Base-by-base conservation (phyloP, 2,888 invertebrate genomes). In the Achlya flavicornis region DNA sequence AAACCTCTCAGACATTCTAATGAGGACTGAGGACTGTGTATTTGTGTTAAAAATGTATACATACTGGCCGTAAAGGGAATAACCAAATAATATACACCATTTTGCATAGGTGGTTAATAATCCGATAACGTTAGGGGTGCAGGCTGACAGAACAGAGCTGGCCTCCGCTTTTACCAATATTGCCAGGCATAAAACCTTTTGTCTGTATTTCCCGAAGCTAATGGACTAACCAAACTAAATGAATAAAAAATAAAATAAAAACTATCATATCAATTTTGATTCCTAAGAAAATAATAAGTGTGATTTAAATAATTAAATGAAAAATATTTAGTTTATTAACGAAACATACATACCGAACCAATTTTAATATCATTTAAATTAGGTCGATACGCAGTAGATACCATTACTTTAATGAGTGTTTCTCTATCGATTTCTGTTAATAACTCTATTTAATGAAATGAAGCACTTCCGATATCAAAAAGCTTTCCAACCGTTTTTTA, bases 1-100 rank as follows among this genome's bases (percentile, higher is more conserved):
- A 68, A 83, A 79, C 83, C 87, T 85, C 86, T 87, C 87, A 88
- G 88, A 88, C 86, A 88, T 88, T 87, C 84, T 88, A 88, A 88
- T 88, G 87, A 88, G 87, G 78, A 46, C 69, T 88, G 87, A 88
- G 87, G 78, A 46, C 69, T 74, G 77, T 72, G 78, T 81, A 76
- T 81, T 83, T 83, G 79, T 79, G 74, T 73, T 78, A 77, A 79
- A 79, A 81, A 80, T 75, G 68, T 71, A 67, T 60, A 11, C 6
- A 60, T 41, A 11, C 12, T 60, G 19, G 7, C 19, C 53, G 19
- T 19, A 58, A 60, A 60, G 43, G 41, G 60, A 60, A 60, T 41
- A 41, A 8, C 19, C 7, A 53, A 41, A 19, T 41, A 43, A 60
- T 43, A 19, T 14, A 41, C 60, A 41, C 60, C 19, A 26, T 60